These are phyloP conservation scores for Rostratula benghalensis DNA, from an alignment of 2,113 vertebrate species.

Conservation along the genomic window DNA sequence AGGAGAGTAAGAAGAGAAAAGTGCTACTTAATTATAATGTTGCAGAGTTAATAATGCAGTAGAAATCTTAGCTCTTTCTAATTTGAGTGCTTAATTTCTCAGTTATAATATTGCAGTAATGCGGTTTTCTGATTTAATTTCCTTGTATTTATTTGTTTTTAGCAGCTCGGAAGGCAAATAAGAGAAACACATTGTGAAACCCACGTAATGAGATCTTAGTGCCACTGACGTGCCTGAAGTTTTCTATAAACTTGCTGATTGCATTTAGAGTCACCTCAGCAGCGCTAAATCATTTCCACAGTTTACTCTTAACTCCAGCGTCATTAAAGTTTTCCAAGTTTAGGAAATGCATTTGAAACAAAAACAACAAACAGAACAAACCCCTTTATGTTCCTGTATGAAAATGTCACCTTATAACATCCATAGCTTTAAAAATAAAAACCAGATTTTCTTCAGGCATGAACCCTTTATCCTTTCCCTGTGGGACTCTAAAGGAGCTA, in stretches of 20 bases:
- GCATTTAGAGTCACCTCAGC: conserved; percentile 1
- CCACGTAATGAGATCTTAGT: conserved; percentile 12
- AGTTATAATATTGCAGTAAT: conserved; percentile 4
- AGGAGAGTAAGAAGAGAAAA: background rate
- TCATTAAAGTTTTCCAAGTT: conserved; percentile 28
- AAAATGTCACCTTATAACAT: conserved; percentile 44
- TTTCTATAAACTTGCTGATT: conserved; percentile 17
- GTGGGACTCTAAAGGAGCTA: conserved; percentile 5
- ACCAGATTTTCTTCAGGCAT: conserved; percentile 6
- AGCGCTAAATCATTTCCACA: conserved; percentile 32
- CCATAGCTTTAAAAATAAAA: conserved; percentile 43
- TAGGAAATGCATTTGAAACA: conserved; percentile 22
- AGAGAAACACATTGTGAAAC: conserved; percentile 40
- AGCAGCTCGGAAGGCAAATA: conserved; percentile 24
- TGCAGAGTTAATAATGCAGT: conserved; percentile 20
- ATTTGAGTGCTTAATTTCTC: conserved; percentile 37
- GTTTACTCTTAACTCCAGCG: background rate
- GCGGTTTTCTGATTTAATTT: conserved; percentile 49
- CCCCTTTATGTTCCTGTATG: background rate
- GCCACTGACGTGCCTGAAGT: background rate
- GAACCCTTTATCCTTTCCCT: conserved; percentile 33
- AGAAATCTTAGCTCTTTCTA: conserved; percentile 18
- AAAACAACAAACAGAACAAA: background rate
- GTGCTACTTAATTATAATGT: background rate
- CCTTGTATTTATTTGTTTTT: conserved; percentile 51